These are phyloP conservation scores for Embiotoca jacksoni DNA, from an alignment of 2,113 vertebrate species.

Conservation along the genomic window DNA sequence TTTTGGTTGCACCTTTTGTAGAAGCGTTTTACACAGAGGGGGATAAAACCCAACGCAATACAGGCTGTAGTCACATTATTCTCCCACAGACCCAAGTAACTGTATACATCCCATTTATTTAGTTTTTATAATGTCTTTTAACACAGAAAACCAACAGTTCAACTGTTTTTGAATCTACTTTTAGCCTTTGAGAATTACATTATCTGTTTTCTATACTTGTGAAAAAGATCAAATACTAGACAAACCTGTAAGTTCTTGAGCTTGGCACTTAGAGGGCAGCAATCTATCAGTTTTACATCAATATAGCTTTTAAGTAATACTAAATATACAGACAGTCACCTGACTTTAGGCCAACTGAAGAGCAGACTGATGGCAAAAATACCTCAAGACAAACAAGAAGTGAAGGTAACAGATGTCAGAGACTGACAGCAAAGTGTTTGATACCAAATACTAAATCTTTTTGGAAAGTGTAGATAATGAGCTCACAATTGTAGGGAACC, in stretches of 20 bases:
- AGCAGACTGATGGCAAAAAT: neutral
- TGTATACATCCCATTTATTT: neutral
- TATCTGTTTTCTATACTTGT: neutral
- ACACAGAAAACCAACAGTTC: neutral
- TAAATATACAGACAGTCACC: neutral
- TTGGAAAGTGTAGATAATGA: no score
- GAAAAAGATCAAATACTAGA: slow-evolving; percentile 6
- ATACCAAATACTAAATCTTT: no score
- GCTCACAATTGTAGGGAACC: no score
- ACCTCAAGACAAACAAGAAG: neutral
- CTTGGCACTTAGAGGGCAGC: slow-evolving; percentile 5
- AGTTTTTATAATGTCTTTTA: neutral
- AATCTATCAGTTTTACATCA: neutral
- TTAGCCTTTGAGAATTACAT: neutral
- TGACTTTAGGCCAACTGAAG: slow-evolving; percentile 17
- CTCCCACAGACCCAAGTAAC: neutral
- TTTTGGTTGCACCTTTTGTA: neutral
- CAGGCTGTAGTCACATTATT: neutral
- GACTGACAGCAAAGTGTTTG: no score
- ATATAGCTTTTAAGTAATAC: neutral
- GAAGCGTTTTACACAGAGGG: neutral
- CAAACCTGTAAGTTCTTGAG: neutral
- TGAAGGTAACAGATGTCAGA: no score
- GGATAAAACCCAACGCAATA: neutral
- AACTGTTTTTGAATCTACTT: neutral